phyloP scores from a whole-genome alignment of 2,113 vertebrate species.

The Triplophysa siluroides region DNA sequence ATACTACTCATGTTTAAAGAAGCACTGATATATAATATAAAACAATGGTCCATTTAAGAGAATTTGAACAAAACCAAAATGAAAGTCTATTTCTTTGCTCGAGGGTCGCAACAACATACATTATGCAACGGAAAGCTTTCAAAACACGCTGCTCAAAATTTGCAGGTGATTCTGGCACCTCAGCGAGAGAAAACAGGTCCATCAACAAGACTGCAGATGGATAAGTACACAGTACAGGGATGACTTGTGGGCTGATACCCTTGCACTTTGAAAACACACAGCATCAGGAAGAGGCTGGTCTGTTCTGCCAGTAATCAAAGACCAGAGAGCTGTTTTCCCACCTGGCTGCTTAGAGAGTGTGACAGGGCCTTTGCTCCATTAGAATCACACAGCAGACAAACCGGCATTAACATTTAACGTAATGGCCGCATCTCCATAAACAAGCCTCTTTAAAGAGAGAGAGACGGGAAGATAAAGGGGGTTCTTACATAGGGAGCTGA shows the following conservation, averaged over 20 bases:
- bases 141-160: not conserved
- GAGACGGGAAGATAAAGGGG: constrained; percentile 18
- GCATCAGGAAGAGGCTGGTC: constrained; percentile 34
- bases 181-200: not conserved
- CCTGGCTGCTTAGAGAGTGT: constrained; percentile 30
- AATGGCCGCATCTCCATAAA: constrained; percentile 90
- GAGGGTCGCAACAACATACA: not conserved
- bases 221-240: constrained; percentile 37
- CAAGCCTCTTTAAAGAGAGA: constrained; percentile 79
- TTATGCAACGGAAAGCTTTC: not conserved
- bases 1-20: too few relatives aligned
- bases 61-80: not conserved
- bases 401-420: constrained; percentile 88
- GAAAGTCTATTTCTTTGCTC: not conserved
- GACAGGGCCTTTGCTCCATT: constrained; percentile 63
- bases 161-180: constrained; percentile 16
- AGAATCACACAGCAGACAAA: constrained; percentile 74
- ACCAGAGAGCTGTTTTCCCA: constrained; percentile 40
- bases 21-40: not conserved
- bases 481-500: constrained; percentile 62
- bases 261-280: constrained; percentile 42
- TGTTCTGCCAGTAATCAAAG: constrained; percentile 49
- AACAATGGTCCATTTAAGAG: not conserved
- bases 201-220: constrained; percentile 48
- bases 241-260: constrained; percentile 33